phyloP scores from a whole-genome alignment of 2,888 invertebrate species.

The Drosophila mimetica region DNA sequence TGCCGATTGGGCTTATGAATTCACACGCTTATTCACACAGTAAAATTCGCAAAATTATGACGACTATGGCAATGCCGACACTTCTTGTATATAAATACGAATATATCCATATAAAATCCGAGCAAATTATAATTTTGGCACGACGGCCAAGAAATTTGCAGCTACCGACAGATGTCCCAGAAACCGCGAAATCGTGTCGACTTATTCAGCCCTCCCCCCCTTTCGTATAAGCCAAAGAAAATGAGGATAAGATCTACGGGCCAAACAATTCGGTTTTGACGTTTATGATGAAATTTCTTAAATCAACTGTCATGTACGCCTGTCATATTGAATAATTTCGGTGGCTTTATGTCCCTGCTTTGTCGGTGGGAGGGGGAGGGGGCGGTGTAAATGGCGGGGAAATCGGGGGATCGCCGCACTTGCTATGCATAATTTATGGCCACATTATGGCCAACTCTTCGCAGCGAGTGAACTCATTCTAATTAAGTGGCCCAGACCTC shows the following conservation, averaged over 20 bases:
- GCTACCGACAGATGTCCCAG: constrained; percentile 39
- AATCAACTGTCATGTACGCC: constrained; percentile 76
- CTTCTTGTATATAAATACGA: constrained; percentile 45
- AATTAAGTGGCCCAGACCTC: constrained; percentile 65
- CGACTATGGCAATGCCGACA: constrained; percentile 46
- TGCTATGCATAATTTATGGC: constrained; percentile 75
- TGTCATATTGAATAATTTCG: constrained; percentile 77
- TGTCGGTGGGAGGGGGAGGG: constrained; percentile 7
- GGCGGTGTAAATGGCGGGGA: constrained; percentile 17
- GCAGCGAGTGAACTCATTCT: constrained; percentile 75
- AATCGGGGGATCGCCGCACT: constrained; percentile 46
- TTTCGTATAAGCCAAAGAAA: constrained; percentile 20
- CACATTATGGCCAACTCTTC: constrained; percentile 47
- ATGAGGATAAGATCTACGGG: constrained; percentile 77
- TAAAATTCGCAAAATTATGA: constrained; percentile 53
- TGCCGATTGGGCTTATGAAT: constrained; percentile 7
- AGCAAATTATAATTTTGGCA: constrained; percentile 61
- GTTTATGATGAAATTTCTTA: constrained; percentile 78
- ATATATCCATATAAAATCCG: constrained; percentile 33
- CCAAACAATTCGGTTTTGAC: constrained; percentile 74
- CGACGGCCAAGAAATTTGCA: constrained; percentile 43
- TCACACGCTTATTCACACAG: constrained; percentile 18
- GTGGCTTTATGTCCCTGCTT: constrained; percentile 50
- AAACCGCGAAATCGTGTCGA: constrained; percentile 34
- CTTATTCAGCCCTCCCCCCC: constrained; percentile 20